Base-by-base conservation (phyloP, 1,140 invertebrate species). In the Caenorhabditis brenneri region DNA sequence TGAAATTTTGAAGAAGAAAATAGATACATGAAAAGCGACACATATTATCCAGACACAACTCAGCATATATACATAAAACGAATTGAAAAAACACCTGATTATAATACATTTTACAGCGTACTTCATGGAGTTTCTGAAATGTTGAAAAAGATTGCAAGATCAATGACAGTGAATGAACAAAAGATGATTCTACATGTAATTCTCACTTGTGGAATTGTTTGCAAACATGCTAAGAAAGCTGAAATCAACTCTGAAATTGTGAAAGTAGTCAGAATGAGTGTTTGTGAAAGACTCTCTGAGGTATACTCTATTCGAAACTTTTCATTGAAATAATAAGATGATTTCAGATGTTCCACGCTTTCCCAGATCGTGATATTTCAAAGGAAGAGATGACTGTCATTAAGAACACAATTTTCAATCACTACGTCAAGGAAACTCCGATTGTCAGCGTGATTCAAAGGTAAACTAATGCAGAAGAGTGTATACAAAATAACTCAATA, bases 321-420 rank as follows among this genome's bases (percentile, higher is more conserved):
- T 60, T 19, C 12, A 7, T 19, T n/a, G n/a, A n/a, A 27, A 55
- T 29, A 2, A 29, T 12, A 27, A 22, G 10, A 7, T 55, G 9
- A 27, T 36, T 79, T 58, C 78, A 84, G 83, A 83, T 84, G 29
- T 80, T 84, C 46, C 29, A 33, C n/a, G 78, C 83, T 10, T 84
- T 84, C 83, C 53, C 83, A n/a, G 46, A 60, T 36, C 78, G 83
- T 15, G 19, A 39, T 12, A n/a, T 74, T 46, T 39, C 36, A 12
- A 74, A 74, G 24, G 65, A 74, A 22, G 65, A 74, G 15, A 42
- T 74, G 15, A 2, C 12, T 7, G 65, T 46, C 46, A 27, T 74
- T 36, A 74, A 42, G 19, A 24, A 42, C 29, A 24, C 36, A 10
- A 39, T 74, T 74, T 31, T 74, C 9, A 22, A 24, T 15, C 33